A percentile compares a stretch with the other conserved stretches of the same genome.
phyloP scores from a whole-genome alignment of 2,797 vertebrate species.

The Lacerta viridis region DNA sequence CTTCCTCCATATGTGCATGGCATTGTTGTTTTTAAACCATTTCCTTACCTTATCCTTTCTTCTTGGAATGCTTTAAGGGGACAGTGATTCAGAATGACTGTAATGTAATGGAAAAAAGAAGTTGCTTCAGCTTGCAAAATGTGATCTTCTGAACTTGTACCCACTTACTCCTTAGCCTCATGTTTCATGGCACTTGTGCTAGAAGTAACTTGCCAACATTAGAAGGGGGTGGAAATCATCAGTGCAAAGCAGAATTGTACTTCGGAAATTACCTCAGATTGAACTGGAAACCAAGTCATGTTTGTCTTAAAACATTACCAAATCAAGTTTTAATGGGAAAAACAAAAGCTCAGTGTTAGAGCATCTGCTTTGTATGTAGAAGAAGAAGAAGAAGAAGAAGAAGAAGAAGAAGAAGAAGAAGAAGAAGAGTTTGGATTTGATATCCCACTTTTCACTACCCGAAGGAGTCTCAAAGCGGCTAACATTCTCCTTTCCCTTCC shows the following conservation, averaged over 20 bases:
- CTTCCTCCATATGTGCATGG: slow-evolving; percentile 25
- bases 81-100: slow-evolving; percentile 28
- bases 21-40: neutral
- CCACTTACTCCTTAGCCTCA: slow-evolving; percentile 51
- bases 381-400: too few relatives aligned
- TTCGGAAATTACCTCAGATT: neutral
- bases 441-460: too few relatives aligned
- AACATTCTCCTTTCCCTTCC: too few relatives aligned
- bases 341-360: too few relatives aligned
- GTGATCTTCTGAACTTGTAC: slow-evolving; percentile 40
- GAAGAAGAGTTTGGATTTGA: too few relatives aligned
- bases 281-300: neutral
- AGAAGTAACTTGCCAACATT: slow-evolving; percentile 45
- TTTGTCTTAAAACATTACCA: neutral
- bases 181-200: slow-evolving; percentile 33
- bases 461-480: too few relatives aligned
- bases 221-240: neutral
- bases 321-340: neutral
- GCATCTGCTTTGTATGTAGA: too few relatives aligned
- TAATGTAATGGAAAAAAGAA: slow-evolving; percentile 28
- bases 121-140: neutral
- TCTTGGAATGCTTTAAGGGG: slow-evolving; percentile 33
- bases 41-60: neutral
- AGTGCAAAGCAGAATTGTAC: slow-evolving; percentile 3
- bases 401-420: too few relatives aligned